These are phyloP conservation scores for Ceraclea dissimilis DNA, from an alignment of 2,888 invertebrate genomes.

Conservation along the genomic window DNA sequence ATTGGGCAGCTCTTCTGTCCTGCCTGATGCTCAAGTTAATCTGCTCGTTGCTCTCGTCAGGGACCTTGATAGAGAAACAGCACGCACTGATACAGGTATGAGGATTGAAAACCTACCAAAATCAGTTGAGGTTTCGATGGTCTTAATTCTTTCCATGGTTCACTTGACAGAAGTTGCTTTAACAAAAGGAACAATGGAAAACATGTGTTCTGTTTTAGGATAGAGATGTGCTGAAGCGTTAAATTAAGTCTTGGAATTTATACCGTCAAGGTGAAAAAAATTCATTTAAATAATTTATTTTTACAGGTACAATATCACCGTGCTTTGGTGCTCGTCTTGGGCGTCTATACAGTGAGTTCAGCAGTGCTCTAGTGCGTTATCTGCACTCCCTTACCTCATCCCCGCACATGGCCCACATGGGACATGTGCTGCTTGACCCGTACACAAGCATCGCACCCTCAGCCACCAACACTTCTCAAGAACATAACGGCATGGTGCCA, in stretches of 20 bases:
- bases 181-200: too few relatives aligned
- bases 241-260: too few relatives aligned
- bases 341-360: conserved; percentile 65
- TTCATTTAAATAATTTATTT: not conserved
- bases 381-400: conserved; percentile 52
- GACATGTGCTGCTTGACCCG: conserved; percentile 41
- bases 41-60: conserved; percentile 81
- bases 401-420: conserved; percentile 36
- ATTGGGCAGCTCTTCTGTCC: conserved; percentile 55
- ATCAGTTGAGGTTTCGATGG: too few relatives aligned
- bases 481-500: conserved; percentile 40
- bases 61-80: conserved; percentile 85
- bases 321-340: conserved; percentile 68
- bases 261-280: too few relatives aligned
- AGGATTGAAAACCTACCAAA: too few relatives aligned
- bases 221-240: too few relatives aligned
- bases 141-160: too few relatives aligned
- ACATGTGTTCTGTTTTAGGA: too few relatives aligned
- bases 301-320: conserved; percentile 60
- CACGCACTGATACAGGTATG: conserved; percentile 63
- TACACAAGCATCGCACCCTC: conserved; percentile 27
- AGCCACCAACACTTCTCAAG: conserved; percentile 27
- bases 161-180: too few relatives aligned
- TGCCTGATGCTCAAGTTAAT: conserved; percentile 84
- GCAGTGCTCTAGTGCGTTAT: conserved; percentile 69